Evolutionary conservation across 2,888 invertebrate species (phyloP), one percentile per base, ranked within the genome.

Genomic region (Lycia hirtaria): DNA sequence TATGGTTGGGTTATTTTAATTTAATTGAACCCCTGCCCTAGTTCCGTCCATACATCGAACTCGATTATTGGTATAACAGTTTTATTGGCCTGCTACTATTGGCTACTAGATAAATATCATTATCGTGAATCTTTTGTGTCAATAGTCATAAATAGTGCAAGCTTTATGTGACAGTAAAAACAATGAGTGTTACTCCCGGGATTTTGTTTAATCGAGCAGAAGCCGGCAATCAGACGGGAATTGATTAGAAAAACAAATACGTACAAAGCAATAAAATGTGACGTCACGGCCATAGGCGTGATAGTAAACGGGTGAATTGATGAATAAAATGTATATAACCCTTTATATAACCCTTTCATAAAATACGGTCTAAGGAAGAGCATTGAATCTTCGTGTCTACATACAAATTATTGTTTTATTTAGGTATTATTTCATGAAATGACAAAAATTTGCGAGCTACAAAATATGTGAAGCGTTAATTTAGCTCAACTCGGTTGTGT

Each of bases 111-210:
- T 35, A 47, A 47, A 47, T 57, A 66, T 59, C 62, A 65, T 63
- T 60, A 64, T 65, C 62, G 53, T 64, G 60, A 64, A 67, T 65
- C 57, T 62, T 67, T 56, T 60, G 56, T 64, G 62, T 63, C 68
- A 56, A 61, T 68, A 62, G 53, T 44, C 60, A 59, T 65, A 56
- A 62, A 64, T 56, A 64, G 52, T 30, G 41, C 37, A 22, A 32
- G 55, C 49, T 60, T 65, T 60, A 62, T 56, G 60, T 40, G 51
- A 48, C 33, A 55, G 52, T 57, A 56, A 57, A 56, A 52, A 53
- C 52, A 58, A 62, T 58, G 60, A 44, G 49, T 49, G 48, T 49
- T 43, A 49, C 55, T 49, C 37, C 32, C 56, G 37, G 22, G 45
- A 45, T 37, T 56, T 51, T 51, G 56, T 47, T 56, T 56, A 56